phyloP scores from a whole-genome alignment of 92 coral and sea anemone genomes.

The Palythoa heliodiscus region DNA sequence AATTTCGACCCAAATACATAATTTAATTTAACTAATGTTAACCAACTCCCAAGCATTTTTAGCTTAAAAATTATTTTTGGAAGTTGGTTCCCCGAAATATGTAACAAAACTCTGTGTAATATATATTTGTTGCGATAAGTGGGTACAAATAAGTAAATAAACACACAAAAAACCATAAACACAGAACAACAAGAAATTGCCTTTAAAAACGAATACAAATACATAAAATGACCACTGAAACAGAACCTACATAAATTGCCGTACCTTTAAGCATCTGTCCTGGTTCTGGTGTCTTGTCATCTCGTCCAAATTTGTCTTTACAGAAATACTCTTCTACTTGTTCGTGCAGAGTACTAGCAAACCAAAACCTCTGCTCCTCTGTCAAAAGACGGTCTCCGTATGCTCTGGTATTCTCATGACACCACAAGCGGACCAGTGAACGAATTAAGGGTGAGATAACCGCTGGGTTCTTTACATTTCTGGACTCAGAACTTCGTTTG shows the following conservation, averaged over 20 bases:
- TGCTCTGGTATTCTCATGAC: conserved; percentile 90
- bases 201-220: too few relatives aligned
- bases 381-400: conserved; percentile 87
- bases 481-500: conserved; percentile 32
- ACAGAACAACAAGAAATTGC: too few relatives aligned
- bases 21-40: too few relatives aligned
- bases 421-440: conserved; percentile 90
- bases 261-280: conserved; percentile 51
- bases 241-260: background rate
- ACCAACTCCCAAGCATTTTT: too few relatives aligned
- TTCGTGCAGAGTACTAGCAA: conserved; percentile 78
- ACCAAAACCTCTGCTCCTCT: conserved; percentile 88
- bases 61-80: too few relatives aligned
- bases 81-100: too few relatives aligned
- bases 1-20: too few relatives aligned
- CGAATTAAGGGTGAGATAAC: conserved; percentile 92
- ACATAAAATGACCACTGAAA: too few relatives aligned
- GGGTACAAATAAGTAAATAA: too few relatives aligned
- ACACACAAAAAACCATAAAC: too few relatives aligned
- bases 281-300: conserved; percentile 37
- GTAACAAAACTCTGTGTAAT: too few relatives aligned
- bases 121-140: too few relatives aligned
- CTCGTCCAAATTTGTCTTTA: conserved; percentile 52
- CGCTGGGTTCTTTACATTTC: conserved; percentile 81
- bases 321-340: conserved; percentile 86